phyloP scores from a whole-genome alignment of 2,797 vertebrate species.

The Adrianichthys oophorus region DNA sequence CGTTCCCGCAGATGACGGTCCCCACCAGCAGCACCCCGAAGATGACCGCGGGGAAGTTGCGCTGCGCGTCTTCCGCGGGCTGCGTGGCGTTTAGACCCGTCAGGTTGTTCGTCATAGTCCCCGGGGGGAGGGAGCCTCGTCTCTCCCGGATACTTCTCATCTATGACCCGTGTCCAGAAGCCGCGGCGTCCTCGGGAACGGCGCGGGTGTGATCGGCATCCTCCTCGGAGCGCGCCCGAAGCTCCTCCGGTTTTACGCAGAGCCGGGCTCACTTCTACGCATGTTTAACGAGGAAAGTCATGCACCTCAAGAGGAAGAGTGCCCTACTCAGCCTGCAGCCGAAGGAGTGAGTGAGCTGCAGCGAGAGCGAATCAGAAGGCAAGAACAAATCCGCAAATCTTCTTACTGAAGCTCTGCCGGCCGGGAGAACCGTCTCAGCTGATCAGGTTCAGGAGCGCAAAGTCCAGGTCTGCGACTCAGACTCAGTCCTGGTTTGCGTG shows the following conservation, averaged over 20 bases:
- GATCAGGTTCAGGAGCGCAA: constrained; percentile 9
- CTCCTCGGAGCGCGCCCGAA: constrained; percentile 5
- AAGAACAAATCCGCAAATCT: constrained; percentile 53
- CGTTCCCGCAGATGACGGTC: constrained; percentile 85
- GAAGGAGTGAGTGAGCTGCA: constrained; percentile 17
- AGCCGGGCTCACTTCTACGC: fast-evolving
- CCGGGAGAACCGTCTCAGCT: constrained; percentile 12
- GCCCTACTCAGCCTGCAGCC: neutral
- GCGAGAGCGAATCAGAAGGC: constrained; percentile 37
- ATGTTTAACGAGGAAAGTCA: fast-evolving
- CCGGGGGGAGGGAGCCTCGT: constrained; percentile 19
- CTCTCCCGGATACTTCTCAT: constrained; percentile 34
- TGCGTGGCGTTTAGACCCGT: constrained; percentile 25
- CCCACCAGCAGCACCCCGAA: constrained; percentile 85
- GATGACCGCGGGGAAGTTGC: constrained; percentile 82
- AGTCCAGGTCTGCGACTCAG: neutral
- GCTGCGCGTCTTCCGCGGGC: constrained; percentile 11
- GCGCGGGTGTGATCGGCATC: neutral
- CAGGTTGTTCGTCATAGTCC: constrained; percentile 56
- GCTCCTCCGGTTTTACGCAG: neutral
- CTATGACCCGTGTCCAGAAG: constrained; percentile 34
- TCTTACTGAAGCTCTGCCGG: constrained; percentile 32
- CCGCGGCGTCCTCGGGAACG: neutral
- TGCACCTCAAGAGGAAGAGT: neutral
- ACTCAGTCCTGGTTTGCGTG: no score